These are phyloP conservation scores for Tylochromis polylepis DNA, from an alignment of 2,113 vertebrate genomes.

Conservation along the genomic window DNA sequence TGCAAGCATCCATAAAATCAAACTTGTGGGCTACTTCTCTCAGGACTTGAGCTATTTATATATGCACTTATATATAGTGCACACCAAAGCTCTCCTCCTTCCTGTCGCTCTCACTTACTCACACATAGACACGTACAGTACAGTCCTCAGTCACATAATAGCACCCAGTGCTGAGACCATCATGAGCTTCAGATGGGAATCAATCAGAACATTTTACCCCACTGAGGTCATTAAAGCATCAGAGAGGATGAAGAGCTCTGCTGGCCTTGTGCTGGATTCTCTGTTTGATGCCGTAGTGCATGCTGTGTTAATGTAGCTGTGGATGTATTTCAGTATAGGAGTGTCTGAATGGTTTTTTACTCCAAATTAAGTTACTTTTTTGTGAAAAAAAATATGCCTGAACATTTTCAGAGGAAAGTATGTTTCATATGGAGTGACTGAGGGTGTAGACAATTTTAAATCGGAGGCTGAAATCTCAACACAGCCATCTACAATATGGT, in stretches of 20 bases:
- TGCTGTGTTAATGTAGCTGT: not conserved
- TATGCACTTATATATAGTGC: not conserved
- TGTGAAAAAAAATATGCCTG: not conserved
- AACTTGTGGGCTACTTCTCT: not conserved
- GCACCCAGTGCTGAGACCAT: not conserved
- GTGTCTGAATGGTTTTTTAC: fast-evolving
- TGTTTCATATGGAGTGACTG: not conserved
- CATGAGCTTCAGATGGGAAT: not conserved
- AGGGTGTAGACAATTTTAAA: not conserved
- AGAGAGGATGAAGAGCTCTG: not conserved
- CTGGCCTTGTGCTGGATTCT: constrained; percentile 11
- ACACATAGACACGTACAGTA: not conserved
- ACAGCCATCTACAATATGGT: not conserved
- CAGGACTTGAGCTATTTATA: not conserved
- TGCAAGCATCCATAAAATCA: not conserved
- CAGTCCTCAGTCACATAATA: not conserved
- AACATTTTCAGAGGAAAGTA: not conserved
- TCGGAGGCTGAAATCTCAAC: not conserved
- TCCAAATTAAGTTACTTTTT: no score
- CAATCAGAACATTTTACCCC: not conserved
- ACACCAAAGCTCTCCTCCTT: not conserved
- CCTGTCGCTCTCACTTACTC: not conserved
- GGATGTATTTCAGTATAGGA: not conserved
- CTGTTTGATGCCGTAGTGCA: not conserved
- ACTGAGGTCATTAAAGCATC: not conserved